Evolutionary conservation across 2,113 vertebrate genomes (phyloP).

Genomic region (Pseudolaguvia tuberculata): DNA sequence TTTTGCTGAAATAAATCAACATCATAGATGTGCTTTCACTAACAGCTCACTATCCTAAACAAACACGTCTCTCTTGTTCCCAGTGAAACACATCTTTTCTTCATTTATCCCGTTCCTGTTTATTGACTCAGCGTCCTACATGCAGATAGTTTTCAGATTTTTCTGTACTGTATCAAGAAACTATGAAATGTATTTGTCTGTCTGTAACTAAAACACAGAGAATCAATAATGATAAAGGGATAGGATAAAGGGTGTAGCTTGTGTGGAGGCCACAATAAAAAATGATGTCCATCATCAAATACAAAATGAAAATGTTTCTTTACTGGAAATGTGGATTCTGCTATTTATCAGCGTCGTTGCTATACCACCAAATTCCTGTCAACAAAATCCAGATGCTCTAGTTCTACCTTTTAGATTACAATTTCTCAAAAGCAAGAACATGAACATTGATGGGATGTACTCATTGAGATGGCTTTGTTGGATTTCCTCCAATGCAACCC

Average conservation of each 20-base stretch:
- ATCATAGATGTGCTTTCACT: constrained; percentile 11
- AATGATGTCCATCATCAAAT: constrained; percentile 16
- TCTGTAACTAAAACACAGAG: constrained; percentile 7
- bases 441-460: constrained; percentile 5
- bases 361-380: too few relatives aligned
- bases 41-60: constrained; percentile 21
- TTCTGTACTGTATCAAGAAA: background rate
- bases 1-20: constrained; percentile 30
- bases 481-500: constrained; percentile 1
- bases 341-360: too few relatives aligned
- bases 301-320: constrained; percentile 25
- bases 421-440: constrained; percentile 10
- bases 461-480: background rate
- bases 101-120: constrained; percentile 23
- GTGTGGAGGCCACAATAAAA: background rate
- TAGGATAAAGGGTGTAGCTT: background rate
- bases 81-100: constrained; percentile 11
- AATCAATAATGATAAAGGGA: constrained; percentile 14
- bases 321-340: constrained; percentile 29
- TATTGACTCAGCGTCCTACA: constrained; percentile 16
- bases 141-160: background rate
- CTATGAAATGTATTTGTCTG: constrained; percentile 1
- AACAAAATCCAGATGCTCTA: too few relatives aligned
- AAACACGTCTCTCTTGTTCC: constrained; percentile 26
- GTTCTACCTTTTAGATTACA: too few relatives aligned